Evolutionary conservation across 2,797 vertebrate genomes (phyloP).

Genomic region (Melanotaenia nigrans): DNA sequence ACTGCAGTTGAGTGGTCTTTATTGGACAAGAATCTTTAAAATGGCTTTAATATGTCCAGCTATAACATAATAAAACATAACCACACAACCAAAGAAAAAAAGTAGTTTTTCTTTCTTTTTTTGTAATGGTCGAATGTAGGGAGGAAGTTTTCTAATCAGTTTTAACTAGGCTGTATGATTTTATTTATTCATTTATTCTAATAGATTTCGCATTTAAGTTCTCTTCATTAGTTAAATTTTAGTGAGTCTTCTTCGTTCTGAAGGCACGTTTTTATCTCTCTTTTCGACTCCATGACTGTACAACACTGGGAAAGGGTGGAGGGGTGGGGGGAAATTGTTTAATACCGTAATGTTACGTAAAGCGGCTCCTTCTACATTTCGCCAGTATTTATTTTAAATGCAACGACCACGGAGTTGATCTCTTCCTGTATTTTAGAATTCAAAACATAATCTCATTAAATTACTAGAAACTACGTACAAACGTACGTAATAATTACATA

Average conservation of each 20-base stretch:
- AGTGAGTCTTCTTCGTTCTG: not conserved
- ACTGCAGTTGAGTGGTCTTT: not conserved
- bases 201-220: not conserved
- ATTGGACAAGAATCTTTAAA: not conserved
- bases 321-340: not conserved
- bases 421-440: fast-evolving
- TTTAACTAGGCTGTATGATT: not conserved
- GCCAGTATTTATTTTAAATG: not conserved
- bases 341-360: slow-evolving; percentile 58
- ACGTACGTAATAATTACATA: too few species aligned
- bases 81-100: not conserved
- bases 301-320: not conserved
- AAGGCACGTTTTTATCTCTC: not conserved
- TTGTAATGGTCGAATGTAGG: too few species aligned
- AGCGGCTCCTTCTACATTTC: not conserved
- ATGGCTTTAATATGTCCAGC: not conserved
- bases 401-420: fast-evolving
- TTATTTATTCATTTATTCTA: not conserved
- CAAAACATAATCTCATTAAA: fast-evolving
- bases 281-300: not conserved
- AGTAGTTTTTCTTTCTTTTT: too few species aligned
- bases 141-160: not conserved
- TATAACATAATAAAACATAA: not conserved
- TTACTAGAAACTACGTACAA: too few species aligned
- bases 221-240: not conserved